phyloP scores from a whole-genome alignment of 2,797 vertebrate species.

The Sebastes trivittatus region DNA sequence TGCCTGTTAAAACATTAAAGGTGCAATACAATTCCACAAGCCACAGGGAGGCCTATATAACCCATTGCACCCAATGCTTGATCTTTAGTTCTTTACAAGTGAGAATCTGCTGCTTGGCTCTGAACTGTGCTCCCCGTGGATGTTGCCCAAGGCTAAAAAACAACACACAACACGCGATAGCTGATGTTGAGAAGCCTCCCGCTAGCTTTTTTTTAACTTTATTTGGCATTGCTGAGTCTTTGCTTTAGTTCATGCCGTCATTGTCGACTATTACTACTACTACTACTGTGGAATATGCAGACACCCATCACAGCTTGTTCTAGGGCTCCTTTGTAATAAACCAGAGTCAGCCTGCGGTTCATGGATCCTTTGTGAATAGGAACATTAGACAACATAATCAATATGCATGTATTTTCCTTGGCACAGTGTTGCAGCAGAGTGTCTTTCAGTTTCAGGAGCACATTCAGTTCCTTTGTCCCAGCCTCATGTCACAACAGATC shows the following conservation, averaged over 20 bases:
- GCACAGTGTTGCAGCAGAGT: neutral
- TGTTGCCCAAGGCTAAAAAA: slow-evolving; percentile 12
- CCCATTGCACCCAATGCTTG: neutral
- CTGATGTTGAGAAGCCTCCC: neutral
- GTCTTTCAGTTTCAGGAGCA: neutral
- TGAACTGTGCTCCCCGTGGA: neutral
- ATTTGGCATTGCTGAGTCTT: neutral
- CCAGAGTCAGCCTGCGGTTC: neutral
- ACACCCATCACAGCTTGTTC: neutral
- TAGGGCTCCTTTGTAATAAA: neutral
- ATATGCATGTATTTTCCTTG: neutral
- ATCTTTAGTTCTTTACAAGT: slow-evolving; percentile 10
- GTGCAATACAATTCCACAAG: neutral
- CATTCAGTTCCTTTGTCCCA: neutral
- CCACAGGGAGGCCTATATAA: neutral
- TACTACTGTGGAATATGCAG: neutral
- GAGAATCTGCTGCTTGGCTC: slow-evolving; percentile 15
- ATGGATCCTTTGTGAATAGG: neutral
- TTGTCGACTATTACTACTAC: neutral
- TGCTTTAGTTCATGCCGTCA: neutral
- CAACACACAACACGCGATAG: neutral
- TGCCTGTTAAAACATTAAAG: slow-evolving; percentile 8
- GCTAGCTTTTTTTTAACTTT: neutral
- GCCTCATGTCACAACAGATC: neutral
- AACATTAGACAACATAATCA: neutral